Evolutionary conservation across 1,140 invertebrate species (phyloP), one percentile per base, ranked within the genome.

Genomic region (Diabrotica undecimpunctata): DNA sequence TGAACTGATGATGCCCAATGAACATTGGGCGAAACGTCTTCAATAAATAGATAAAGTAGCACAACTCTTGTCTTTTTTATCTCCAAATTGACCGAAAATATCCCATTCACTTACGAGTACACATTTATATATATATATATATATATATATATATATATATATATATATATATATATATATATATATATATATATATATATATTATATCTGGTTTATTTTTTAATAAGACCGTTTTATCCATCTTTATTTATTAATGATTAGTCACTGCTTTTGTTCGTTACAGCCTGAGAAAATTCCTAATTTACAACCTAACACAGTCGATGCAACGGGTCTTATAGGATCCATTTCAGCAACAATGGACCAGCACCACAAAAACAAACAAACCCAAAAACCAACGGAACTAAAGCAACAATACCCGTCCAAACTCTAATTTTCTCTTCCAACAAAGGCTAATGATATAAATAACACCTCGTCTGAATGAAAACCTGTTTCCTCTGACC

Each of bases 341-440:
- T 14, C 10, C 54, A 55, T 36, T 11, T 36, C 13, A 13, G 35
- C 7, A 39, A 59, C 52, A 60, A 54, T 58, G 41, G 50, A 52
- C 61, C 54, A 51, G 57, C 59, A 37, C 38, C 46, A 64, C 39
- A 59, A 65, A 65, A 65, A 65, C 56, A 65, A 68, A 68, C 59
- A 65, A 65, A 68, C 38, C 8, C 14, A 55, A 62, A 65, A 68
- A 68, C 66, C 66, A 62, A 68, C 66, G 66, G 66, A 68, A 68
- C 66, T 64, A 68, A 65, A 61, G 37, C 52, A 54, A 68, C 66
- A 68, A 68, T 68, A 39, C 56, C 50, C 66, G 46, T 50, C 41
- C 13, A 57, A 62, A 67, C 66, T 67, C 58, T 41, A 67, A 61
- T 51, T 63, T 61, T 64, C 66, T 60, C 57, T 65, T 62, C 57